These are phyloP conservation scores for Phorcus lineatus DNA, from an alignment of 2,888 invertebrate species.

Conservation along the genomic window DNA sequence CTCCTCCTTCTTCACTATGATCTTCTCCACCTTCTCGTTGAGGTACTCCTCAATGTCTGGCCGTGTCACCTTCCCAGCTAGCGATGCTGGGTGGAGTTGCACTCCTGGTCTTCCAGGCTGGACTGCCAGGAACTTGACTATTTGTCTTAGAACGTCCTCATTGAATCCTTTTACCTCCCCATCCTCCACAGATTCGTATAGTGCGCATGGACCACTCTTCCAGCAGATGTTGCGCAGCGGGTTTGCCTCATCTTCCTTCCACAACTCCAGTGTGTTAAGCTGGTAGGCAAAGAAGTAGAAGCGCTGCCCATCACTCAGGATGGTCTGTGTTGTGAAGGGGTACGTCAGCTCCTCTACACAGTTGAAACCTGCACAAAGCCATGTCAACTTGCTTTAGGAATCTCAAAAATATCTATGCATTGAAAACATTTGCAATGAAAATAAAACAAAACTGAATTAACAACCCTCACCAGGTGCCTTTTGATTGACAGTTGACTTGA, in stretches of 20 bases:
- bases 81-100: slow-evolving; percentile 86
- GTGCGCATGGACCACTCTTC: slow-evolving; percentile 83
- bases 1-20: slow-evolving; percentile 34
- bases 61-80: slow-evolving; percentile 49
- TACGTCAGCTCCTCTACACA: slow-evolving; percentile 93
- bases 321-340: slow-evolving; percentile 90
- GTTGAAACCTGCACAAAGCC: slow-evolving; percentile 82
- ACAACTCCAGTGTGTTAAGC: slow-evolving; percentile 86
- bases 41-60: slow-evolving; percentile 19
- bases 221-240: slow-evolving; percentile 87
- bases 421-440: too few species aligned
- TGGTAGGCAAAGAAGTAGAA: slow-evolving; percentile 94
- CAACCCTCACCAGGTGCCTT: too few species aligned
- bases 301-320: slow-evolving; percentile 90
- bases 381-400: background rate
- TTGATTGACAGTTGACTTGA: too few species aligned
- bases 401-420: background rate
- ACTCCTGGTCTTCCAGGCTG: slow-evolving; percentile 75
- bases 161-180: slow-evolving; percentile 82
- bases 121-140: slow-evolving; percentile 84
- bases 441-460: too few species aligned
- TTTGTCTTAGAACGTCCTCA: slow-evolving; percentile 84
- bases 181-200: slow-evolving; percentile 84
- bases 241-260: slow-evolving; percentile 79
- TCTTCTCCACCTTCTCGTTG: slow-evolving; percentile 25